Percentiles rank a stretch among this genome's conserved stretches.
Evolutionary conservation across 2,797 vertebrate species (phyloP).

Genomic region (Nannoperca obscura): DNA sequence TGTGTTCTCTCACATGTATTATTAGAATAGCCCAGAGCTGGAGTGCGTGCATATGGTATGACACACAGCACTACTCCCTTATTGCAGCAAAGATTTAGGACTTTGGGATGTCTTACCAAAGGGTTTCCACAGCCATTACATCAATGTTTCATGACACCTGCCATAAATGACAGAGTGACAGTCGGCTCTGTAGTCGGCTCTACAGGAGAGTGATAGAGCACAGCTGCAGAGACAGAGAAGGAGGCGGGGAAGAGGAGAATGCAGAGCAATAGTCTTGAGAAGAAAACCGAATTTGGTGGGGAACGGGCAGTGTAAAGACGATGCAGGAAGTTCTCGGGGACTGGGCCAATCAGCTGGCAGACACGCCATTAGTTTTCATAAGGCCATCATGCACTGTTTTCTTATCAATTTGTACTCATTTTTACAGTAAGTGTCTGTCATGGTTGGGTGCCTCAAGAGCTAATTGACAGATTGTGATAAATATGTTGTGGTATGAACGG

Average conservation of each 20-base stretch:
- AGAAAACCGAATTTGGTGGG: background rate
- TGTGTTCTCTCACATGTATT: slow-evolving; percentile 55
- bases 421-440: slow-evolving; percentile 77
- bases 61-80: slow-evolving; percentile 23
- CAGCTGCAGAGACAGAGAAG: slow-evolving; percentile 56
- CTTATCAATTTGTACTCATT: slow-evolving; percentile 79
- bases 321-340: slow-evolving; percentile 7
- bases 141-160: slow-evolving; percentile 74
- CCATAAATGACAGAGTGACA: slow-evolving; percentile 70
- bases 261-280: background rate
- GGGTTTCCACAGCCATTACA: slow-evolving; percentile 55
- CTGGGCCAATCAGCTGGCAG: slow-evolving; percentile 30
- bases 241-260: slow-evolving; percentile 13
- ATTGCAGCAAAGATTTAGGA: slow-evolving; percentile 49
- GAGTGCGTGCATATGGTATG: slow-evolving; percentile 22
- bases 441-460: slow-evolving; percentile 40
- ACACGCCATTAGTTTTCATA: slow-evolving; percentile 73
- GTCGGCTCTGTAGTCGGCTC: slow-evolving; percentile 49
- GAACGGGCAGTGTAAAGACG: slow-evolving; percentile 6
- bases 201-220: slow-evolving; percentile 57
- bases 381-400: slow-evolving; percentile 72
- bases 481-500: slow-evolving; percentile 65
- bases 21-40: slow-evolving; percentile 54
- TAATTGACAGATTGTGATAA: slow-evolving; percentile 81
- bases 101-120: slow-evolving; percentile 38